Conservation (phyloP, 1,140 invertebrate genomes). For the Odontomachus brunneus region DNA sequence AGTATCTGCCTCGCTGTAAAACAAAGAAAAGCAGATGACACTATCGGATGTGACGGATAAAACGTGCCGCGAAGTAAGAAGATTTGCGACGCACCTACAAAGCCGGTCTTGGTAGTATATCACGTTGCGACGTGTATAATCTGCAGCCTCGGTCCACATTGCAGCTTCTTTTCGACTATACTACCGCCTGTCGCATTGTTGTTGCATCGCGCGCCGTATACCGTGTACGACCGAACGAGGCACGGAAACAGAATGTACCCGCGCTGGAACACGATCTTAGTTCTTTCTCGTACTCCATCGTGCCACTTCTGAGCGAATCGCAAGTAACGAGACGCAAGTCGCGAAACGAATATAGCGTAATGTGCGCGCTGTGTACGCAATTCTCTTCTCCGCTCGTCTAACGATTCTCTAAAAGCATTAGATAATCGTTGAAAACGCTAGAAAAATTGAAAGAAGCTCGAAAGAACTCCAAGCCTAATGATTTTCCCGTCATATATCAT, state of each 20-base stretch:
- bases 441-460: too few relatives aligned
- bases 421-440: too few relatives aligned
- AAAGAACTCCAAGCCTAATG: too few relatives aligned
- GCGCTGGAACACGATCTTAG: not conserved
- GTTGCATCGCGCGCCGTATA: constrained; percentile 34
- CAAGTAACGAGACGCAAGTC: too few relatives aligned
- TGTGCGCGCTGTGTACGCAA: not conserved
- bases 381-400: not conserved
- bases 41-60: not conserved
- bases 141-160: constrained; percentile 78
- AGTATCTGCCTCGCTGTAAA: not conserved
- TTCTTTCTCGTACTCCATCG: not conserved
- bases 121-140: constrained; percentile 71
- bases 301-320: not conserved
- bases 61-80: constrained; percentile 14
- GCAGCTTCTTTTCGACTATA: constrained; percentile 66
- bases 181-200: constrained; percentile 39
- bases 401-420: too few relatives aligned
- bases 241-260: constrained; percentile 11
- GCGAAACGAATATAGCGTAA: constrained; percentile 11
- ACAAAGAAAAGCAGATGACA: not conserved
- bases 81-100: constrained; percentile 55
- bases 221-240: not conserved
- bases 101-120: constrained; percentile 61
- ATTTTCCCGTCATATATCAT: too few relatives aligned